Percentiles rank a stretch among this genome's conserved stretches.
phyloP scores from a whole-genome alignment of 2,113 vertebrate species.

The Lathamus discolor region DNA sequence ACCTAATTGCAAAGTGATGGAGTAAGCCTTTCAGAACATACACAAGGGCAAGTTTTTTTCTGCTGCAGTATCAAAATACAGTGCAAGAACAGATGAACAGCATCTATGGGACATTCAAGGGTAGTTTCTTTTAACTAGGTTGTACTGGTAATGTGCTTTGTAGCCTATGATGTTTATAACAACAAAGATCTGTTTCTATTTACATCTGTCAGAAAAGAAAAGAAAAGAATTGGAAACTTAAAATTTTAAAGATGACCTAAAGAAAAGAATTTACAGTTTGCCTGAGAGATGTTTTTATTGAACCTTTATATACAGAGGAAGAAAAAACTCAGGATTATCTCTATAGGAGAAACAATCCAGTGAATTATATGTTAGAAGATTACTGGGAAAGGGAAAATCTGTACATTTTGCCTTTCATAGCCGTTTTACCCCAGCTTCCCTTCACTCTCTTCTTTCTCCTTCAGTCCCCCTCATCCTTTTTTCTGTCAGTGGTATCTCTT shows the following conservation, averaged over 20 bases:
- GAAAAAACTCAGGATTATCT: constrained; percentile 21
- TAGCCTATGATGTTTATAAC: neutral
- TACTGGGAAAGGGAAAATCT: constrained; percentile 55
- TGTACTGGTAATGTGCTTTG: neutral
- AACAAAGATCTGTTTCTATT: neutral
- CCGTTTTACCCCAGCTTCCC: neutral
- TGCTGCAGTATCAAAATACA: neutral
- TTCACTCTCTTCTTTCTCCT: neutral
- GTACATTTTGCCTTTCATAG: neutral
- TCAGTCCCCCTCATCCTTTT: neutral
- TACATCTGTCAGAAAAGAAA: neutral
- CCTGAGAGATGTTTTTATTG: constrained; percentile 51
- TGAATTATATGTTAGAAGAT: constrained; percentile 67
- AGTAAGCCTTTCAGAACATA: neutral
- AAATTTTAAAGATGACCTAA: neutral
- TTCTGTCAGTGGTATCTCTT: neutral
- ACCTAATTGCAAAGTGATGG: neutral
- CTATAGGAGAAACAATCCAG: constrained; percentile 49
- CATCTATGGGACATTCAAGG: neutral
- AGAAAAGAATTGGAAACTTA: neutral
- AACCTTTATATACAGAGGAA: constrained; percentile 37
- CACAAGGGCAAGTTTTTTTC: neutral
- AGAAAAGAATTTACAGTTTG: constrained; percentile 33
- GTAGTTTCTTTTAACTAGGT: neutral
- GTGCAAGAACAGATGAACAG: neutral